phyloP scores from a whole-genome alignment of 2,797 vertebrate species.

The Eospalax fontanierii region DNA sequence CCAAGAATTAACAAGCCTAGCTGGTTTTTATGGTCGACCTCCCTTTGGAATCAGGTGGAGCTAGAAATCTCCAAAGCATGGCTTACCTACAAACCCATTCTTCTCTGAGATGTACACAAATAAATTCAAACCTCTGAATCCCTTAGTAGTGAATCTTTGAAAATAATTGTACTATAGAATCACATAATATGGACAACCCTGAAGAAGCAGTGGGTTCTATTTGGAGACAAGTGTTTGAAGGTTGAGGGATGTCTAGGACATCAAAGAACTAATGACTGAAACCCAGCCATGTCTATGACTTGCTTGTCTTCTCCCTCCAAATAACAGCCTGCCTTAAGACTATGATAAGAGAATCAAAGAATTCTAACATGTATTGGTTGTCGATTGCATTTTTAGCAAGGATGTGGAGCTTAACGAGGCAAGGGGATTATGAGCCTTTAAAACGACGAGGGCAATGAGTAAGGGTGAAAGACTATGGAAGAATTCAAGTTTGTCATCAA shows the following conservation, averaged over 20 bases:
- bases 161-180: not conserved
- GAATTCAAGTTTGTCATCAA: too few species aligned
- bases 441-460: fast-evolving
- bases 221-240: not conserved
- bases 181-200: too few species aligned
- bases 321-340: fast-evolving
- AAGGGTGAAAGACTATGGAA: not conserved
- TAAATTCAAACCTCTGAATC: not conserved
- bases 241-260: fast-evolving
- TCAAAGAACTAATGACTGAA: not conserved
- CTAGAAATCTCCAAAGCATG: fast-evolving
- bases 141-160: too few species aligned
- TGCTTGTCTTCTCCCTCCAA: not conserved
- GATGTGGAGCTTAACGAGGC: not conserved
- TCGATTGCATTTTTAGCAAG: not conserved
- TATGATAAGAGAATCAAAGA: not conserved
- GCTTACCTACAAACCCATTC: fast-evolving
- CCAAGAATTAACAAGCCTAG: not conserved
- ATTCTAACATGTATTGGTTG: not conserved
- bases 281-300: not conserved
- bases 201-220: too few species aligned
- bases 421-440: too few species aligned
- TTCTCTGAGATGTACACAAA: not conserved
- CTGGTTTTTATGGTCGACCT: fast-evolving
- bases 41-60: not conserved